phyloP scores from a whole-genome alignment of 2,888 invertebrate genomes.

The Dendrolimus pini region DNA sequence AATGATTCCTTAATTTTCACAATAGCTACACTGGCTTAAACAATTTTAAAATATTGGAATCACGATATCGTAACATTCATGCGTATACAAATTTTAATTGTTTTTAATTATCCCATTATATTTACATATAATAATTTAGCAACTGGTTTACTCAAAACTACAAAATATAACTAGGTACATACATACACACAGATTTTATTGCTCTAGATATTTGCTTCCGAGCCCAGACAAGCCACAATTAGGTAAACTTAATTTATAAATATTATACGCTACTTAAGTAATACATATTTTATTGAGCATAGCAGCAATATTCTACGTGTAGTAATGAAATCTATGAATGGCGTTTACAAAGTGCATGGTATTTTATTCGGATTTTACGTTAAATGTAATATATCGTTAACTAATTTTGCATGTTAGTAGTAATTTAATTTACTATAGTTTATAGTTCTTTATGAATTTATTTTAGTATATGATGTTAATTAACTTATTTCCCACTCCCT shows the following conservation, averaged over 20 bases:
- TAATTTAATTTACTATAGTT: background rate
- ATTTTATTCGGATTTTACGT: conserved; percentile 35
- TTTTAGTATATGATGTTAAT: background rate
- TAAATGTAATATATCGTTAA: conserved; percentile 8
- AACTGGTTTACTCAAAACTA: too few relatives aligned
- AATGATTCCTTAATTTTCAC: too few relatives aligned
- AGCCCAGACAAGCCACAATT: conserved; percentile 1
- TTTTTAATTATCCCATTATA: too few relatives aligned
- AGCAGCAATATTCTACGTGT: background rate
- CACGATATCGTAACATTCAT: too few relatives aligned
- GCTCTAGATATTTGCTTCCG: background rate
- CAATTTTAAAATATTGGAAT: too few relatives aligned
- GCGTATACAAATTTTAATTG: too few relatives aligned
- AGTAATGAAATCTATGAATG: background rate
- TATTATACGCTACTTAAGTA: background rate
- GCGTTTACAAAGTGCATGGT: conserved; percentile 47
- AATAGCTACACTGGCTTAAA: too few relatives aligned
- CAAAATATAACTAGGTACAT: too few relatives aligned
- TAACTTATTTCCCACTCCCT: conserved; percentile 8
- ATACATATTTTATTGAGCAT: background rate
- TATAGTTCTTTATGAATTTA: too few relatives aligned
- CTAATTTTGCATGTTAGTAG: background rate
- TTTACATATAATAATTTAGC: too few relatives aligned
- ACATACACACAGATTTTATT: too few relatives aligned
- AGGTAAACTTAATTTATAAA: background rate